phyloP scores from a whole-genome alignment of 2,113 vertebrate species.

The Sitta europaea region DNA sequence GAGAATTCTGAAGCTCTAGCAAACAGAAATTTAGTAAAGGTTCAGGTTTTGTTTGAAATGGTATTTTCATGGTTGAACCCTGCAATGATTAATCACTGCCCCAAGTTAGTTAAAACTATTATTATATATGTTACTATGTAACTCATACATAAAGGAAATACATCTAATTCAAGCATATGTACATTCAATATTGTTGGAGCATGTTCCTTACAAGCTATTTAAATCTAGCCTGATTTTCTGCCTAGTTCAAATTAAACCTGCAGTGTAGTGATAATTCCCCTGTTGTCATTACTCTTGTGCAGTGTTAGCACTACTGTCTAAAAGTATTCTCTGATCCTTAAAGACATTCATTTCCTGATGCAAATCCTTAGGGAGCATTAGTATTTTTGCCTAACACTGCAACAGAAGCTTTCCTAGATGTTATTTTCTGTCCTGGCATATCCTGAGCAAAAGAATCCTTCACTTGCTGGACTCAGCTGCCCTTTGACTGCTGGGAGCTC shows the following conservation, averaged over 20 bases:
- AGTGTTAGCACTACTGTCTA: neutral
- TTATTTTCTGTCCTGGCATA: neutral
- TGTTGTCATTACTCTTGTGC: rapidly evolving
- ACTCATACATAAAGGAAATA: neutral
- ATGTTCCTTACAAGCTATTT: neutral
- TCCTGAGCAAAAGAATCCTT: neutral
- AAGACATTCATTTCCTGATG: neutral
- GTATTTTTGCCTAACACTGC: neutral
- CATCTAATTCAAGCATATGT: neutral
- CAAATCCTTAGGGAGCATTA: neutral
- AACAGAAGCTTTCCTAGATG: neutral
- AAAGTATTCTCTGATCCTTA: neutral
- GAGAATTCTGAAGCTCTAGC: neutral
- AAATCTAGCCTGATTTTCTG: neutral
- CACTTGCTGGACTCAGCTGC: neutral
- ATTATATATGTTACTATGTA: neutral
- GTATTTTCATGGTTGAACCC: neutral
- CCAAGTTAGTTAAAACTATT: neutral
- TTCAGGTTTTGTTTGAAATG: neutral
- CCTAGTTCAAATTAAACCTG: neutral
- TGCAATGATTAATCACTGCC: neutral
- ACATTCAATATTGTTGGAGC: neutral
- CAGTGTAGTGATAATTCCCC: neutral
- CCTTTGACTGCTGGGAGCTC: neutral
- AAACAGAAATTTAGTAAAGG: neutral